Percentiles rank a stretch among this genome's conserved stretches.
Evolutionary conservation across 2,113 vertebrate species (phyloP).

Genomic region (Spilogale gracilis): DNA sequence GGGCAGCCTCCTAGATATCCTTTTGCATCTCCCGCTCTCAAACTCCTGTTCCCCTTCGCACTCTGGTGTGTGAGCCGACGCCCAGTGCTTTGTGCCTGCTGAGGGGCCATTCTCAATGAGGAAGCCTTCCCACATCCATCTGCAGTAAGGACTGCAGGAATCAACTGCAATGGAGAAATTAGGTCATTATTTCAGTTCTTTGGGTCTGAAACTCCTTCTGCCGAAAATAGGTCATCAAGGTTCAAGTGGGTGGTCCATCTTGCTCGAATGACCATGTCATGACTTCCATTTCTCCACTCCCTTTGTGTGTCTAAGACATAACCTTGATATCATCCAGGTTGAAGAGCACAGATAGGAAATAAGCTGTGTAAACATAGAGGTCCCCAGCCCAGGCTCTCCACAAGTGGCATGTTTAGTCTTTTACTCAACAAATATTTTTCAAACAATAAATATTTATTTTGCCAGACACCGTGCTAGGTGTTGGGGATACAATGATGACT

Average conservation of each 20-base stretch:
- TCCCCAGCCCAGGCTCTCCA: not conserved
- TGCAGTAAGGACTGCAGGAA: not conserved
- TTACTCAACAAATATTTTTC: not conserved
- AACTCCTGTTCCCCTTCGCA: not conserved
- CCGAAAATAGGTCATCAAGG: slow-evolving; percentile 52
- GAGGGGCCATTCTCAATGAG: not conserved
- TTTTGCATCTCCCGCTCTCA: not conserved
- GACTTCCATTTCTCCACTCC: not conserved
- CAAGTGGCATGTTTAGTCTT: not conserved
- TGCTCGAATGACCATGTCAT: not conserved
- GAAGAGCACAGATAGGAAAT: slow-evolving; percentile 20
- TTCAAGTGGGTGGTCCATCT: slow-evolving; percentile 41
- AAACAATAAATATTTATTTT: slow-evolving; percentile 7
- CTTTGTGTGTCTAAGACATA: slow-evolving; percentile 13
- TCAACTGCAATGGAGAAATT: not conserved
- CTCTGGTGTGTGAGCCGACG: rapidly evolving
- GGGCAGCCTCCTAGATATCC: not conserved
- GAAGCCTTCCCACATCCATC: not conserved
- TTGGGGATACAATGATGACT: not conserved
- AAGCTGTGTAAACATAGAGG: not conserved
- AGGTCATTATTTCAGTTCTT: slow-evolving; percentile 52
- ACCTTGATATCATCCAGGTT: not conserved
- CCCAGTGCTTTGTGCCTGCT: too few species aligned
- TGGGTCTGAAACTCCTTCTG: slow-evolving; percentile 30
- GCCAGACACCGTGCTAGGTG: not conserved